Conservation (phyloP, 2,797 vertebrate species). For the Apogon hyalosoma region DNA sequence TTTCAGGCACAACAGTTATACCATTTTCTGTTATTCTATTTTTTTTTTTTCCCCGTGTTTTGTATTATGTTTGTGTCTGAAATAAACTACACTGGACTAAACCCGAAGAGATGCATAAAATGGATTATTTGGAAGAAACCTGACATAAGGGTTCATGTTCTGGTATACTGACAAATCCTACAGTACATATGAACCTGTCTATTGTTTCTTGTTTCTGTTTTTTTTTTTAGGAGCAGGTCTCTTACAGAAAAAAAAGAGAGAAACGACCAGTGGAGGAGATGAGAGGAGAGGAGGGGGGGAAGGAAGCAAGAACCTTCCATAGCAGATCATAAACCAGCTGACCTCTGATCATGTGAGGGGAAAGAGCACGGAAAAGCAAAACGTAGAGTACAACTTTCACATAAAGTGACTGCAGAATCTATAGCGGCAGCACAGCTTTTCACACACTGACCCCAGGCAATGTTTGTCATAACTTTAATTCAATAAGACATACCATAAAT, state of each 20-base stretch:
- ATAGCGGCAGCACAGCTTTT: neutral
- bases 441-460: slow-evolving; percentile 39
- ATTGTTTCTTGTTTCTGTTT: neutral
- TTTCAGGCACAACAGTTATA: too few relatives aligned
- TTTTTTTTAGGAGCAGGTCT: neutral
- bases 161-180: too few relatives aligned
- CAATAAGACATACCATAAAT: slow-evolving; percentile 55
- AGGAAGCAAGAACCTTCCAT: neutral
- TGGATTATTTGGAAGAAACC: neutral
- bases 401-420: neutral
- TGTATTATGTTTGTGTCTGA: neutral
- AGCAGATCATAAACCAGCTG: slow-evolving; percentile 29
- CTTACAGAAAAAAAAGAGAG: neutral
- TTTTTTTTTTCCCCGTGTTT: neutral
- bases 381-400: slow-evolving; percentile 7
- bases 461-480: slow-evolving; percentile 52
- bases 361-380: slow-evolving; percentile 7
- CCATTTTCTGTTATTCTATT: too few relatives aligned
- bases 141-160: too few relatives aligned
- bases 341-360: slow-evolving; percentile 47
- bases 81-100: too few relatives aligned
- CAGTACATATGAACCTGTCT: neutral
- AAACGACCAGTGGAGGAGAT: neutral
- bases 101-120: neutral
- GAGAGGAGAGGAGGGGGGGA: neutral